Base-by-base conservation (phyloP, 2,113 vertebrate species). In the Ctenomys sociabilis region DNA sequence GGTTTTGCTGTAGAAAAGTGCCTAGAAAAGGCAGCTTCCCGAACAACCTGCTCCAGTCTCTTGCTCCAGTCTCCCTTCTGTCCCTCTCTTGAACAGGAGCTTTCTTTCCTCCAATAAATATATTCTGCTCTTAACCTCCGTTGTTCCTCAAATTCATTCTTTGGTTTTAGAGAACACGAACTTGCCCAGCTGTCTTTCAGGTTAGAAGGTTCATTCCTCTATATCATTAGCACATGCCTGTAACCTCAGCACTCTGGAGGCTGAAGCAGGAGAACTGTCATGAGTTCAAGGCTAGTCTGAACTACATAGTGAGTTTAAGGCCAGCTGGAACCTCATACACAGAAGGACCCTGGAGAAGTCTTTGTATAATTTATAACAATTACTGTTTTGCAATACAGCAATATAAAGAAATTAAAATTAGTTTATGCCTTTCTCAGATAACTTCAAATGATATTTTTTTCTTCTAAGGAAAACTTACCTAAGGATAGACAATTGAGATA, bases 381-480 rank as follows among this genome's bases (percentile, higher is more conserved):
- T 96, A 32, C 59, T 16, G 54, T 90, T 96, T 84, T 95, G 61
- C 21, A 91, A 85, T 80, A 85, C n/a, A 94, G 70, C 80, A 94
- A 89, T 85, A 68, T 30, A 88, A 72, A 84, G 32, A 72, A 37
- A 72, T 37, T 72, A 59, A 87, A 93, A 66, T 91, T 66, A 83
- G 12, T 68, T 40, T 91, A 75, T 83, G 30, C 66, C 32, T 68
- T 88, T 13, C 49, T 57, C 57, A 91, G 61, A 45, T 91, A 91
- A 70, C 68, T 9, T 77, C 61, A 81, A 81, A 81, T 35, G 43
- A 81, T 26, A 49, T 30, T 77, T 77, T 77, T 54, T 52, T 49
- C 7, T 52, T 19, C 57, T 40, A 93, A 68, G 52, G 81, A 86
- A 83, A 87, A 66, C 61, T 73, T 86, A 59, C 64, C 52, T 72